A percentile compares a stretch with the other conserved stretches of the same genome.
phyloP scores from a whole-genome alignment of 2,113 vertebrate genomes.

The Proteles cristata region DNA sequence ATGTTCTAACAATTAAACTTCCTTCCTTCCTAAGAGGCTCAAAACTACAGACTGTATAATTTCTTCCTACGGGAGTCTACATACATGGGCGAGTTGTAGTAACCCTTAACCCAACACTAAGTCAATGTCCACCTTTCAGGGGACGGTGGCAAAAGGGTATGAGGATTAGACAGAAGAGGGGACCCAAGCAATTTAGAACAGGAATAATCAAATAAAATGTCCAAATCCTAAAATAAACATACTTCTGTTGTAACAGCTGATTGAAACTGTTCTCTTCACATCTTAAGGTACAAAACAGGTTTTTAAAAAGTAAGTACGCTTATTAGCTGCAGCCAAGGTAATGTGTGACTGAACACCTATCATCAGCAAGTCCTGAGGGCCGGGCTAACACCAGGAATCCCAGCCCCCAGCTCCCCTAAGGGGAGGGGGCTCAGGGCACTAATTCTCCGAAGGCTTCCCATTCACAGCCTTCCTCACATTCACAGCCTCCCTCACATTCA shows the following conservation, averaged over 20 bases:
- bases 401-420: rapidly evolving
- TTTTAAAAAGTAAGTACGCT: neutral
- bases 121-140: neutral
- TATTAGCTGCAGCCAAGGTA: neutral
- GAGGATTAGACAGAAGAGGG: neutral
- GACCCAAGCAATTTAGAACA: neutral
- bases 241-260: neutral
- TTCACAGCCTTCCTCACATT: neutral
- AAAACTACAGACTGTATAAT: slow-evolving; percentile 31
- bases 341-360: neutral
- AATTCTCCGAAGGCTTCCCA: neutral
- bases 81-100: neutral
- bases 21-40: slow-evolving; percentile 12
- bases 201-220: neutral
- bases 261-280: slow-evolving; percentile 1
- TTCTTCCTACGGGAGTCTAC: neutral
- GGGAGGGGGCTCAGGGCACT: neutral
- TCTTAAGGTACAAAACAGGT: neutral
- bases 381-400: neutral
- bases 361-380: neutral
- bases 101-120: neutral
- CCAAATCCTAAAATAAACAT: neutral
- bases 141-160: neutral
- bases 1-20: neutral
- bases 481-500: too few species aligned